phyloP scores from a whole-genome alignment of 1,140 invertebrate species.

The Apis dorsata region DNA sequence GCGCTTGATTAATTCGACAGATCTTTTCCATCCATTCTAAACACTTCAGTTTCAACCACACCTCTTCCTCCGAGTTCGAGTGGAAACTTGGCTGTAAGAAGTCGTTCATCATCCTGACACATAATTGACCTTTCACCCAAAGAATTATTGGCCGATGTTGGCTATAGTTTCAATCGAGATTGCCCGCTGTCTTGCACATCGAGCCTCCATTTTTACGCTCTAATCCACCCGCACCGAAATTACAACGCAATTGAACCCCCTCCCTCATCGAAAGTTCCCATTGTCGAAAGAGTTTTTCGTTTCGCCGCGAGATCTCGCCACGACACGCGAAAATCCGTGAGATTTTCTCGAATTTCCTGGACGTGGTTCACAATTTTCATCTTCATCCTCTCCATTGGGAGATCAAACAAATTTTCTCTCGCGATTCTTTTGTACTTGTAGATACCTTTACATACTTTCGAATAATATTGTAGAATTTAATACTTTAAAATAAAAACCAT shows the following conservation, averaged over 20 bases:
- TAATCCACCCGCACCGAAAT: too few relatives aligned
- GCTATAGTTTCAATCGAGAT: constrained; percentile 31
- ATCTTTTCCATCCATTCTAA: constrained; percentile 8
- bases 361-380: too few relatives aligned
- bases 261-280: not conserved
- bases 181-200: constrained; percentile 5
- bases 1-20: not conserved
- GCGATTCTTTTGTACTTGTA: too few relatives aligned
- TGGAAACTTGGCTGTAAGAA: constrained; percentile 31
- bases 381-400: too few relatives aligned
- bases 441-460: too few relatives aligned
- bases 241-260: not conserved
- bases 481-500: too few relatives aligned
- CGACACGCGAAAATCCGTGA: too few relatives aligned
- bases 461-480: too few relatives aligned
- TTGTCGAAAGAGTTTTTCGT: not conserved
- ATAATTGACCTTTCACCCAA: constrained; percentile 40
- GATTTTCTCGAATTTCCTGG: too few relatives aligned
- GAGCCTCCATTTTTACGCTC: constrained; percentile 17
- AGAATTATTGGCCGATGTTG: constrained; percentile 24
- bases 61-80: not conserved
- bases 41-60: not conserved
- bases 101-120: constrained; percentile 42
- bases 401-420: too few relatives aligned
- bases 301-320: not conserved